Base-by-base conservation (phyloP, 2,113 vertebrate genomes). In the Spheniscus mendiculus region DNA sequence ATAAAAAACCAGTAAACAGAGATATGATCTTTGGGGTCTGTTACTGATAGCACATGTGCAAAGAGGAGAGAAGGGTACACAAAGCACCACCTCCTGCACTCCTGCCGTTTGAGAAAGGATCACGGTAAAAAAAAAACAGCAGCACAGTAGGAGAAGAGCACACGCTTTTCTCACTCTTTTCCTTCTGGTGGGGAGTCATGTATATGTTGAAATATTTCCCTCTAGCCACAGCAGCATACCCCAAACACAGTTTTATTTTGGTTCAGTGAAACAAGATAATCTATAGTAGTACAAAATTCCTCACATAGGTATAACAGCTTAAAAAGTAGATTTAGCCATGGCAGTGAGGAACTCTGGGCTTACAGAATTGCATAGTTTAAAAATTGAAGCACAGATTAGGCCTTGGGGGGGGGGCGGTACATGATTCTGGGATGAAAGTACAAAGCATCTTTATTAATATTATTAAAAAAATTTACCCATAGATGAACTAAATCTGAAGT, bases 371-470 rank as follows among this genome's bases (percentile, higher is more conserved):
- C 45, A 50, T 6, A 38, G 42, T 70, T 88, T 66, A 47, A 86
- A 92, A 76, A 70, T 0, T 83, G 58, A 92, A 86, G 25, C 44
- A 81, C 45, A 53, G 45, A 55, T 36, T n/a, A 45, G 23, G 53
- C 76, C 71, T 72, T 86, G 52, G 82, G 6, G 42, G 42, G 42
- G 71, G 6, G 42, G 42, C 14, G 71, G 34, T 79, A 70, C 20
- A 4, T 26, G 58, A 30, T 70, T 79, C 71, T 80, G 36, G 58
- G 59, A 81, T 94, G 82, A 87, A 87, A 96, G 38, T 69, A 91
- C 49, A 91, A 94, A 95, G 49, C 20, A 49, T 67, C 56, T 91
- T 86, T 91, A 90, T 70, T 95, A 95, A 78, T 83, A 86, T 42
- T 42, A 71, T 65, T n/a, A 78, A 84, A 87, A 26, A 26, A 15